Conservation (phyloP, 2,888 invertebrate genomes). For the Xanthorhoe spadicearia region DNA sequence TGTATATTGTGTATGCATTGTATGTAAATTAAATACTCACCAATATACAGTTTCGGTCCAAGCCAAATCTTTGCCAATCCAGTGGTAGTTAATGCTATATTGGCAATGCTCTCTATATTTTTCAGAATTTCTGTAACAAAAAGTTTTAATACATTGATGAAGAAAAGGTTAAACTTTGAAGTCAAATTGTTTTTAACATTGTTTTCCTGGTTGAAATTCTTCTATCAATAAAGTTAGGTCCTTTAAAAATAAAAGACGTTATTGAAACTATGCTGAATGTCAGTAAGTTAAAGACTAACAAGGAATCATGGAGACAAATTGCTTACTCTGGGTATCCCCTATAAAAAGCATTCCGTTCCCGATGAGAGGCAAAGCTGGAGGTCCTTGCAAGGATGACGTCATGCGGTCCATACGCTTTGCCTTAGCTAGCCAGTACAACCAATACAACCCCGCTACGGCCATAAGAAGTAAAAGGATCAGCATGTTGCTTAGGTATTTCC, state of each 20-base stretch:
- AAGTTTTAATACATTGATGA: neutral
- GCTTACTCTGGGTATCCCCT: conserved; percentile 67
- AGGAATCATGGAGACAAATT: neutral
- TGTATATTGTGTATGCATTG: too few species aligned
- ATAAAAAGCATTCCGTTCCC: conserved; percentile 70
- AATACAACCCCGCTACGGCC: conserved; percentile 50
- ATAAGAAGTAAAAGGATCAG: conserved; percentile 55
- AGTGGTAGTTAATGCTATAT: conserved; percentile 57
- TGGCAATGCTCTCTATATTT: conserved; percentile 62
- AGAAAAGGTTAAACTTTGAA: neutral
- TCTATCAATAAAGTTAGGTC: too few species aligned
- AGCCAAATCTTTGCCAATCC: conserved; percentile 71
- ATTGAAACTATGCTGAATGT: too few species aligned
- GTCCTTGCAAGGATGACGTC: conserved; percentile 59
- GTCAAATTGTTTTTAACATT: neutral
- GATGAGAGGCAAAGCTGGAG: conserved; percentile 62
- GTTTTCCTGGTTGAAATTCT: too few species aligned
- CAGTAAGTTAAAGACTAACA: neutral
- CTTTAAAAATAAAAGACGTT: too few species aligned
- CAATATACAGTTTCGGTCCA: conserved; percentile 72
- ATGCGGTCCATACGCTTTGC: conserved; percentile 57
- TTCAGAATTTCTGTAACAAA: conserved; percentile 65
- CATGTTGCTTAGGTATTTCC: conserved; percentile 51
- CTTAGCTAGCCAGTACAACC: conserved; percentile 54
- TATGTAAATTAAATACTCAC: conserved; percentile 52